Conservation (phyloP, 2,797 vertebrate genomes). For the Halcyon badia region DNA sequence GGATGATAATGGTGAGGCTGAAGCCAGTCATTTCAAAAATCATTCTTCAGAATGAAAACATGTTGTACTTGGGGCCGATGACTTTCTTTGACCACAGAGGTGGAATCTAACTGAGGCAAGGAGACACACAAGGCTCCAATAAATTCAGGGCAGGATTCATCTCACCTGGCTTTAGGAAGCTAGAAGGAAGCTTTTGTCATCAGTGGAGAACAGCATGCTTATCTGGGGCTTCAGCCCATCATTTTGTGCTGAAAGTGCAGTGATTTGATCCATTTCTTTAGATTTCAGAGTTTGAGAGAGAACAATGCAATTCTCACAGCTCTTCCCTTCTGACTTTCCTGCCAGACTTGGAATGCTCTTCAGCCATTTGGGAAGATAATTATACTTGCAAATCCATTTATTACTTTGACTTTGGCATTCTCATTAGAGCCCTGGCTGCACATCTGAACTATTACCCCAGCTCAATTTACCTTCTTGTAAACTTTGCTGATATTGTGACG, state of each 20-base stretch:
- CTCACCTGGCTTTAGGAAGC: background rate
- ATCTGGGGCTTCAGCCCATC: background rate
- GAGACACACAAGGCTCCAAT: background rate
- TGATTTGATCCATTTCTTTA: background rate
- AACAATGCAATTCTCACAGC: background rate
- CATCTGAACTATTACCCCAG: background rate
- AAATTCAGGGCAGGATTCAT: background rate
- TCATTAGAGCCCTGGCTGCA: slow-evolving; percentile 19
- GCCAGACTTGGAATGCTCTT: slow-evolving; percentile 32
- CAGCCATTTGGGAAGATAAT: slow-evolving; percentile 32
- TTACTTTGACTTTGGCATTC: slow-evolving; percentile 59
- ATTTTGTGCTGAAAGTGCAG: background rate
- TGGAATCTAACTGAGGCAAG: background rate
- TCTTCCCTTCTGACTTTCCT: background rate
- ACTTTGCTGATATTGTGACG: slow-evolving; percentile 35
- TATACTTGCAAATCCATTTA: slow-evolving; percentile 50
- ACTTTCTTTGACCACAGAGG: background rate
- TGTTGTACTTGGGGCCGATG: background rate
- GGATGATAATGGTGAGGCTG: background rate
- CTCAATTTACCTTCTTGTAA: slow-evolving; percentile 58
- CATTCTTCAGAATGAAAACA: background rate
- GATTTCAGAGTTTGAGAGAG: background rate
- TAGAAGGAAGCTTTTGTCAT: background rate
- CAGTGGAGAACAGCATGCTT: background rate
- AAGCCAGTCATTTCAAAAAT: background rate